Base-by-base conservation (phyloP, 2,888 invertebrate genomes). In the Sarcophaga variegata region DNA sequence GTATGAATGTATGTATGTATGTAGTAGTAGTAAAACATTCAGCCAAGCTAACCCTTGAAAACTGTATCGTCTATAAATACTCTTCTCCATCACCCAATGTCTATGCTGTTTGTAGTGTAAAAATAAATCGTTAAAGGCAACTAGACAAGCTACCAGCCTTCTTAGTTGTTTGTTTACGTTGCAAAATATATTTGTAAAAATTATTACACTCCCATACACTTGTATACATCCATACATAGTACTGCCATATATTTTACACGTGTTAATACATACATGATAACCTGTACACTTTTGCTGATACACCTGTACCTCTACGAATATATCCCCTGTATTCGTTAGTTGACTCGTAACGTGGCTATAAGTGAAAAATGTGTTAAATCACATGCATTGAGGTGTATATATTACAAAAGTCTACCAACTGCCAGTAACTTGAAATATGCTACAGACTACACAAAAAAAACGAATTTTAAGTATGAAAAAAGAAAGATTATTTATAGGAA, bases 301-400 rank as follows among this genome's bases (percentile, higher is more conserved):
- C 37, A 37, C 2, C 37, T 37, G 37, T 37, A 37, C 8, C 37
- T 37, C 8, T 37, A 37, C 10, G 37, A 37, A 37, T 37, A 37
- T 27, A 49, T 59, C 59, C 59, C n/a, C 6, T 2, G 25, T 25
- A 47, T n/a, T n/a, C 63, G n/a, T 20, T 25, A 63, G n/a, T 66
- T 6, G 27, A 37, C 37, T 17, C n/a, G n/a, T 25, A 75, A 64
- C 47, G 62, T 70, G 22, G 22, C n/a, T 47, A 37, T 67, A 76
- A 81, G 74, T 69, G 60, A 81, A 74, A 69, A 81, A 69, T 81
- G 74, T 75, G 37, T 75, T 75, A 69, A 81, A 75, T 81, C 69
- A 20, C 67, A 49, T 75, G 62, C 63, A 75, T 81, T 81, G 75
- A 75, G 81, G 60, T 69, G 62, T 75, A 81, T 81, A 62, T 75